Conservation (phyloP, 2,113 vertebrate genomes). For the Hydropotes inermis region DNA sequence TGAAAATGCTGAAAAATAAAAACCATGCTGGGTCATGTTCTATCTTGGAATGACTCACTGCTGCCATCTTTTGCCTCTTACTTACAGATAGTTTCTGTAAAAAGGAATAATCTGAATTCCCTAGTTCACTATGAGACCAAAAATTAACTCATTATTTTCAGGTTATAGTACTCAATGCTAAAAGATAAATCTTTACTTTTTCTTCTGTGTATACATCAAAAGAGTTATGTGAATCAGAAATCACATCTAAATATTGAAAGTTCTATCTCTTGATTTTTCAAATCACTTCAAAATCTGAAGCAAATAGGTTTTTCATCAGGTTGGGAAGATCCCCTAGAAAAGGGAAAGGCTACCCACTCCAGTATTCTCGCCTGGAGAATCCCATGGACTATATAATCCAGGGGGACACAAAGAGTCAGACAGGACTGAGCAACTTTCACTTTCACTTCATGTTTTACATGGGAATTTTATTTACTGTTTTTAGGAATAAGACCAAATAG, state of each 20-base stretch:
- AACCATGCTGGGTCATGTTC: not conserved
- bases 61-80: constrained; percentile 83
- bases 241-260: not conserved
- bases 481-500: not conserved
- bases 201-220: not conserved
- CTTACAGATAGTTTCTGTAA: not conserved
- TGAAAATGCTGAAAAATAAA: not conserved
- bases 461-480: not conserved
- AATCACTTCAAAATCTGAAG: not conserved
- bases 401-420: not conserved
- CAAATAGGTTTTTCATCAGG: not conserved
- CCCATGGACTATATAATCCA: not conserved
- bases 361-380: not conserved
- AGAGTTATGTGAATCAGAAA: not conserved
- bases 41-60: constrained; percentile 74
- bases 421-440: not conserved
- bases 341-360: not conserved
- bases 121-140: not conserved
- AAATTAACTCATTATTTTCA: not conserved
- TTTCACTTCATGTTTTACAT: not conserved
- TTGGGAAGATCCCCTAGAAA: not conserved
- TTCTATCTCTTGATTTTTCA: not conserved
- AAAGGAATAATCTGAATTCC: not conserved
- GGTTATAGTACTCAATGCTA: not conserved
- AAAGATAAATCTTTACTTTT: not conserved